These are phyloP conservation scores for Drosophila melanosoma DNA, from an alignment of 2,888 invertebrate species.

Conservation along the genomic window DNA sequence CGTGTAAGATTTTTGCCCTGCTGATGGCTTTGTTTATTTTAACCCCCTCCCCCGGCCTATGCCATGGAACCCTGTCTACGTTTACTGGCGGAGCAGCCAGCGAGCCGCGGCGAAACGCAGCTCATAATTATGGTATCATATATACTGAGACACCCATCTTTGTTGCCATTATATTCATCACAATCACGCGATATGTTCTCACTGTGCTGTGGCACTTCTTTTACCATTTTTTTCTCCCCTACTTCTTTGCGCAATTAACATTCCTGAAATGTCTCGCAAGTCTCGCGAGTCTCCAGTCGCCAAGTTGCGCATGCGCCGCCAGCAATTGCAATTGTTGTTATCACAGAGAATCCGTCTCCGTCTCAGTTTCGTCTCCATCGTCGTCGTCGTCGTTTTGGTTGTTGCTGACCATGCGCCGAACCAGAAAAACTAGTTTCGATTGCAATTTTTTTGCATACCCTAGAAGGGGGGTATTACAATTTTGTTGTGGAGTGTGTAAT, in stretches of 20 bases:
- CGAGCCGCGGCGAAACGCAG: slow-evolving; percentile 25
- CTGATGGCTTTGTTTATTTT: slow-evolving; percentile 7
- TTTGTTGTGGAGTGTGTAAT: neutral
- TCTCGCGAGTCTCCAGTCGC: slow-evolving; percentile 26
- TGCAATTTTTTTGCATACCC: slow-evolving; percentile 27
- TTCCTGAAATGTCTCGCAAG: slow-evolving; percentile 68
- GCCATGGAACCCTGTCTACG: slow-evolving; percentile 2
- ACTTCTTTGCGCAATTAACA: slow-evolving; percentile 74
- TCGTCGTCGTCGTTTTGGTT: neutral
- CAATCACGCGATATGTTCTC: slow-evolving; percentile 72
- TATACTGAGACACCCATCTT: slow-evolving; percentile 42
- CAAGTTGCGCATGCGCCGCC: slow-evolving; percentile 70
- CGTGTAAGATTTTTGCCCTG: slow-evolving; percentile 60
- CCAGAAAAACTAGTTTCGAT: slow-evolving; percentile 79
- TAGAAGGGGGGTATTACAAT: neutral
- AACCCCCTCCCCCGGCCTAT: neutral
- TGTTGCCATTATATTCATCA: slow-evolving; percentile 70
- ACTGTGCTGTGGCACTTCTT: slow-evolving; percentile 47
- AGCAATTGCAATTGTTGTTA: slow-evolving; percentile 76
- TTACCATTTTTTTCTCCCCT: neutral
- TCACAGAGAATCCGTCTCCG: slow-evolving; percentile 40
- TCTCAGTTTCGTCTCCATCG: neutral
- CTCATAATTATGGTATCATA: slow-evolving; percentile 62
- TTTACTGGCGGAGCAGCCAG: slow-evolving; percentile 17
- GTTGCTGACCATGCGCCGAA: slow-evolving; percentile 66